Evolutionary conservation across 1,140 invertebrate species (phyloP).

Genomic region (Caenorhabditis briggsae): DNA sequence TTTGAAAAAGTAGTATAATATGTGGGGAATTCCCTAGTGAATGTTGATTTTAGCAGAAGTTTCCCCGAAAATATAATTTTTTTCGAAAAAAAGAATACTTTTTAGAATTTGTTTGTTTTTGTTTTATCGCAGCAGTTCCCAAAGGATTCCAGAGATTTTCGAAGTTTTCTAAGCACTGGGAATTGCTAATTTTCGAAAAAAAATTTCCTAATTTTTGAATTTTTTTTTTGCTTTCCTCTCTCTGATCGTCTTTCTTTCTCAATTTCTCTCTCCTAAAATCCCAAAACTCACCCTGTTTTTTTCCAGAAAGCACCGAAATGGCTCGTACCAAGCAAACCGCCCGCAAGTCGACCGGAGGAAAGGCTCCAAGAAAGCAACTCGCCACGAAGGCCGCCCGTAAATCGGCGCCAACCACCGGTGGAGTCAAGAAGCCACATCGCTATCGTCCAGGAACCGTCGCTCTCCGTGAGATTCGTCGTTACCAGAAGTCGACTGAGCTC

Average conservation of each 20-base stretch:
- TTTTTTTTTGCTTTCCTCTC: no score
- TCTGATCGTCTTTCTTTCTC: neutral
- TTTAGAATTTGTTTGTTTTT: no score
- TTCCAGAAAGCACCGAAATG: constrained; percentile 79
- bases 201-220: neutral
- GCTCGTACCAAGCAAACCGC: constrained; percentile 89
- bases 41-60: no score
- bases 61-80: no score
- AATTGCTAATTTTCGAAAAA: neutral
- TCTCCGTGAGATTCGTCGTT: constrained; percentile 65
- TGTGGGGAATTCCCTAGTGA: no score
- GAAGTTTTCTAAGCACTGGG: no score
- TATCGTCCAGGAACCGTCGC: constrained; percentile 78
- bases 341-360: constrained; percentile 81
- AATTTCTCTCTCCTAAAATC: neutral
- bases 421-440: constrained; percentile 81
- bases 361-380: constrained; percentile 80
- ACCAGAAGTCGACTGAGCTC: constrained; percentile 65
- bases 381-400: constrained; percentile 82
- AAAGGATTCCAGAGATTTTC: no score
- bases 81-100: no score
- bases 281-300: neutral
- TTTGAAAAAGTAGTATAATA: no score
- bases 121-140: no score
- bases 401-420: constrained; percentile 66